A percentile compares a stretch with the other conserved stretches of the same genome.
These are phyloP conservation scores for Smithornis capensis DNA, from an alignment of 2,113 vertebrate species.

Conservation along the genomic window DNA sequence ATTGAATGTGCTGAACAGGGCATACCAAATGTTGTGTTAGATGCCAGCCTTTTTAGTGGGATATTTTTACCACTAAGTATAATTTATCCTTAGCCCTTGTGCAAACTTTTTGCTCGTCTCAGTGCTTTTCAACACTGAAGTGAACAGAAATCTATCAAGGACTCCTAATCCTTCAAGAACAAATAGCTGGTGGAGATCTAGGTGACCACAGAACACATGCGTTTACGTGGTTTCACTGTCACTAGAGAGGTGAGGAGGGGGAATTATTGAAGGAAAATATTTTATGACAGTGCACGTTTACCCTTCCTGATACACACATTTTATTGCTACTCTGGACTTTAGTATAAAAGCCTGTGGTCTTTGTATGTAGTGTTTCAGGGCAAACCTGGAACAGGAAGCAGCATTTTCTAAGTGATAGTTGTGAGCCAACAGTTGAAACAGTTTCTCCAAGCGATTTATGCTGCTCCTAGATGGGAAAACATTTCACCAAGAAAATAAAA, in stretches of 20 bases:
- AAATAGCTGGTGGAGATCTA: neutral
- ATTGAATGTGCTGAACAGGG: neutral
- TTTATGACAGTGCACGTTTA: neutral
- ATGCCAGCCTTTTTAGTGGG: neutral
- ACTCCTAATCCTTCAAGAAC: neutral
- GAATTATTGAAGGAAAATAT: neutral
- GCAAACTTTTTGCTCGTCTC: neutral
- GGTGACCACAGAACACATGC: neutral
- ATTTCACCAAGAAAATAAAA: slow-evolving; percentile 27
- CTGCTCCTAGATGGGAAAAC: neutral
- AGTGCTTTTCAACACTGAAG: neutral
- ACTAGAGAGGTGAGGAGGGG: neutral
- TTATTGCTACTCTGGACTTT: neutral
- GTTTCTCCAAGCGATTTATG: slow-evolving; percentile 17
- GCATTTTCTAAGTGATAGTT: neutral
- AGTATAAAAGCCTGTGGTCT: neutral
- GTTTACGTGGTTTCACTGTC: neutral
- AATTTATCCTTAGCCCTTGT: neutral
- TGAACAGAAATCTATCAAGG: neutral
- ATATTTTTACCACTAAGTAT: neutral
- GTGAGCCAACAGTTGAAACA: neutral
- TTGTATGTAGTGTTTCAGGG: neutral
- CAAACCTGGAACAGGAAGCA: neutral
- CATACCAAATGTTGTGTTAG: neutral
- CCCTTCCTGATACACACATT: neutral